Conservation (phyloP, 2,113 vertebrate species). For the Entelurus aequoreus region DNA sequence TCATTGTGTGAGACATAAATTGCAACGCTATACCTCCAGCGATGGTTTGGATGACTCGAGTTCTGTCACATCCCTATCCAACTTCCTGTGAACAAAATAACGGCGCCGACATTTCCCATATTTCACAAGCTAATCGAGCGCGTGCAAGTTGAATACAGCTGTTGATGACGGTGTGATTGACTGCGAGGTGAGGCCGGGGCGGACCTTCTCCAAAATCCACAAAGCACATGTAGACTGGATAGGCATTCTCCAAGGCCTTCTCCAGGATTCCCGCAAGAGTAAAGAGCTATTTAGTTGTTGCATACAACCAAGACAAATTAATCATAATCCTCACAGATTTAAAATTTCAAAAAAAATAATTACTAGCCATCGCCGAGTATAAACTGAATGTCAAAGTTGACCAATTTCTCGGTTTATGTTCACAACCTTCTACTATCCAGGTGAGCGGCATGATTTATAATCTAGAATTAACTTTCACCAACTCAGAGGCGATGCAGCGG, state of each 20-base stretch:
- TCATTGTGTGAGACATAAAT: conserved; percentile 41
- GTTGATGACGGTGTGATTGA: conserved; percentile 38
- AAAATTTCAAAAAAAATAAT: conserved; percentile 2
- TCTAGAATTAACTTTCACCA: no score
- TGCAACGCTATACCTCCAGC: conserved; percentile 27
- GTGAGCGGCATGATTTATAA: no score
- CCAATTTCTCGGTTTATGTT: no score
- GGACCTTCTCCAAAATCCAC: not conserved
- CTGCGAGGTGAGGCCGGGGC: conserved; percentile 14
- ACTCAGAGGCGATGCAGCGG: no score
- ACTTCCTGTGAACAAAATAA: conserved; percentile 34
- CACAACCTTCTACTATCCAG: not conserved
- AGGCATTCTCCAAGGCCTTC: no score
- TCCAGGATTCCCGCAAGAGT: no score
- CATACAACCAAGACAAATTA: no score
- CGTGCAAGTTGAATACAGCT: conserved; percentile 20
- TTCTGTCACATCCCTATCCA: conserved; percentile 36
- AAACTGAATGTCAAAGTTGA: no score
- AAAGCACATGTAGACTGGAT: no score
- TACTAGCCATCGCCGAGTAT: conserved; percentile 25
- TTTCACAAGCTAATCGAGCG: conserved; percentile 20
- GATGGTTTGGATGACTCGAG: conserved; percentile 25
- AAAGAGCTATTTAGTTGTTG: conserved; percentile 16
- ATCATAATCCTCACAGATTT: no score
- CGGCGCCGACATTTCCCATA: conserved; percentile 20